phyloP scores from a whole-genome alignment of 2,113 vertebrate genomes.

The Natator depressus region DNA sequence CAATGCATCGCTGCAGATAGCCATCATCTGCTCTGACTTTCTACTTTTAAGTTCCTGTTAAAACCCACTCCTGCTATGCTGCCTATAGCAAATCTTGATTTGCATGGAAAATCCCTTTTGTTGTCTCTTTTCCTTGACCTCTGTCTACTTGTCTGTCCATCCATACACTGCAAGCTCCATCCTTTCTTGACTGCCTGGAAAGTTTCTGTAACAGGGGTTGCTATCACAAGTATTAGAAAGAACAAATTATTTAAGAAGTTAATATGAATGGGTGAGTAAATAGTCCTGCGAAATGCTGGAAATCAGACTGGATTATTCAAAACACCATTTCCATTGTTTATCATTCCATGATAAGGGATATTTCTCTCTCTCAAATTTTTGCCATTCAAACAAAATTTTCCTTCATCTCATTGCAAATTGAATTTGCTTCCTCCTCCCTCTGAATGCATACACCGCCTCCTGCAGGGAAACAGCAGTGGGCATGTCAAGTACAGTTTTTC shows the following conservation, averaged over 20 bases:
- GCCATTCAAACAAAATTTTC: neutral
- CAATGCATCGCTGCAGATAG: neutral
- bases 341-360: slow-evolving; percentile 58
- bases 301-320: slow-evolving; percentile 52
- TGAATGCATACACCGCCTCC: neutral
- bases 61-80: neutral
- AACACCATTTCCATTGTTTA: slow-evolving; percentile 52
- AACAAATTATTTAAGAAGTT: slow-evolving; percentile 27
- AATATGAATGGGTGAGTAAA: slow-evolving; percentile 36
- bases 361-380: slow-evolving; percentile 14
- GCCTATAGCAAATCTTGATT: neutral
- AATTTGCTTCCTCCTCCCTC: neutral
- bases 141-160: slow-evolving; percentile 41
- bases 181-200: slow-evolving; percentile 53
- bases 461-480: slow-evolving; percentile 59
- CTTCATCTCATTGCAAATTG: neutral
- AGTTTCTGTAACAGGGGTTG: slow-evolving; percentile 17
- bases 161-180: slow-evolving; percentile 3
- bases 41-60: neutral
- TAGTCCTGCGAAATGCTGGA: slow-evolving; percentile 40
- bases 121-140: slow-evolving; percentile 17
- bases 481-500: slow-evolving; percentile 73
- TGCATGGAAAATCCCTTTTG: slow-evolving; percentile 8
- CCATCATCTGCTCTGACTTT: neutral
- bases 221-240: slow-evolving; percentile 1